Percentiles rank a stretch among this genome's conserved stretches.
These are phyloP conservation scores for Piscicola geometra DNA, from an alignment of 2,888 invertebrate genomes.

Conservation along the genomic window DNA sequence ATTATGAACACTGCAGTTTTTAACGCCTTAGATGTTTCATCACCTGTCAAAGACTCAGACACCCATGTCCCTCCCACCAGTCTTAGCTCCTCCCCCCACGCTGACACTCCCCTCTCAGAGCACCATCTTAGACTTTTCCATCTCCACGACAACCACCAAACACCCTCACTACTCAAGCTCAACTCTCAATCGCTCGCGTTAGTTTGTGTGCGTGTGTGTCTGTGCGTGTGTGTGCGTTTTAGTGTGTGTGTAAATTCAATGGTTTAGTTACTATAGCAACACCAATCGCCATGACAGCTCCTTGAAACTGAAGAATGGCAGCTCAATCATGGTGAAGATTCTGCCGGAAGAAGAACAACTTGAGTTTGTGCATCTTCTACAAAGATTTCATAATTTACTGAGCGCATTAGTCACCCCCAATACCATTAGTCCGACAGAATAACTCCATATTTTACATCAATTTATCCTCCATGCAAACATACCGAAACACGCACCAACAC, in stretches of 20 bases:
- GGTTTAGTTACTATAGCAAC: too few relatives aligned
- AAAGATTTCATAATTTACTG: too few relatives aligned
- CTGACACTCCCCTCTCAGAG: neutral
- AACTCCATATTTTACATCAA: too few relatives aligned
- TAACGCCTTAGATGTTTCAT: neutral
- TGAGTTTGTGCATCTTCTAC: neutral
- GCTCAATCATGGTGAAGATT: neutral
- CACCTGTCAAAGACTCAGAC: neutral
- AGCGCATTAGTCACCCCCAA: too few relatives aligned
- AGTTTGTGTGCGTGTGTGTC: neutral
- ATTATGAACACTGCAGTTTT: neutral
- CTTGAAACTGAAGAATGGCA: slow-evolving; percentile 2
- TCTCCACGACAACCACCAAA: neutral
- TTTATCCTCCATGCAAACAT: too few relatives aligned
- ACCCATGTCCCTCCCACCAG: too few relatives aligned
- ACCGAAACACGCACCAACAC: too few relatives aligned
- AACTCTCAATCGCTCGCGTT: slow-evolving; percentile 11
- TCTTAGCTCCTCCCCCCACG: too few relatives aligned
- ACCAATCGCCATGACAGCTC: too few relatives aligned
- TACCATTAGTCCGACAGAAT: too few relatives aligned
- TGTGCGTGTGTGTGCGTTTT: neutral
- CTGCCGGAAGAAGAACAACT: neutral
- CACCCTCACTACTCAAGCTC: slow-evolving; percentile 6
- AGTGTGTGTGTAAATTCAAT: too few relatives aligned
- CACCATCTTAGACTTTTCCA: neutral